Conservation (phyloP, 2,888 invertebrate genomes). For the Achlya flavicornis region DNA sequence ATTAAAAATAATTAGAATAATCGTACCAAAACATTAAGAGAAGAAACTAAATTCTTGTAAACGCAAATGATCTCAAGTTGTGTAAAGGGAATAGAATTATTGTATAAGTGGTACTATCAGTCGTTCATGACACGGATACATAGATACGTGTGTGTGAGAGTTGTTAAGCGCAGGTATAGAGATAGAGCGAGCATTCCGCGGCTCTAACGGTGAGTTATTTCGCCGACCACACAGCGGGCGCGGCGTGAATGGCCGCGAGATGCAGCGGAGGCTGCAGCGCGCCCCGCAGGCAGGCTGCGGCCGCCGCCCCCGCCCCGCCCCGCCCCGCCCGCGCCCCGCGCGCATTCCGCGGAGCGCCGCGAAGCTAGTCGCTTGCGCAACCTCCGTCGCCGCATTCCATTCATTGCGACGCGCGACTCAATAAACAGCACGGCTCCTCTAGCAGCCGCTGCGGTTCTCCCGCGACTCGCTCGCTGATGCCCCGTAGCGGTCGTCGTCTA, state of each 20-base stretch:
- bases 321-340: conserved; percentile 30
- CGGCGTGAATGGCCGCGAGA: conserved; percentile 81
- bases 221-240: conserved; percentile 67
- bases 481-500: conserved; percentile 11
- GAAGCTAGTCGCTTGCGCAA: conserved; percentile 77
- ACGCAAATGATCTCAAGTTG: not conserved
- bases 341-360: conserved; percentile 66
- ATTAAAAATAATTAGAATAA: no score
- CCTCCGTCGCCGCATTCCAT: conserved; percentile 80
- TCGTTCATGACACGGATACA: conserved; percentile 35
- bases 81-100: conserved; percentile 7
- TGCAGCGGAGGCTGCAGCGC: conserved; percentile 73
- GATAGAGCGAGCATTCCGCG: conserved; percentile 79
- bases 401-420: conserved; percentile 72
- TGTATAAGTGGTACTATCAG: not conserved
- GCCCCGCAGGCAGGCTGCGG: conserved; percentile 48
- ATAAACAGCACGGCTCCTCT: conserved; percentile 44
- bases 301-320: conserved; percentile 24
- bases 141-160: conserved; percentile 45
- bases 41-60: not conserved
- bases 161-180: conserved; percentile 59
- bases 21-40: no score
- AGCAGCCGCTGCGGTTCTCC: conserved; percentile 27
- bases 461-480: conserved; percentile 27
- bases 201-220: conserved; percentile 82